These are phyloP conservation scores for Aphelocoma californica DNA, from an alignment of 2,797 vertebrate genomes.

Conservation along the genomic window DNA sequence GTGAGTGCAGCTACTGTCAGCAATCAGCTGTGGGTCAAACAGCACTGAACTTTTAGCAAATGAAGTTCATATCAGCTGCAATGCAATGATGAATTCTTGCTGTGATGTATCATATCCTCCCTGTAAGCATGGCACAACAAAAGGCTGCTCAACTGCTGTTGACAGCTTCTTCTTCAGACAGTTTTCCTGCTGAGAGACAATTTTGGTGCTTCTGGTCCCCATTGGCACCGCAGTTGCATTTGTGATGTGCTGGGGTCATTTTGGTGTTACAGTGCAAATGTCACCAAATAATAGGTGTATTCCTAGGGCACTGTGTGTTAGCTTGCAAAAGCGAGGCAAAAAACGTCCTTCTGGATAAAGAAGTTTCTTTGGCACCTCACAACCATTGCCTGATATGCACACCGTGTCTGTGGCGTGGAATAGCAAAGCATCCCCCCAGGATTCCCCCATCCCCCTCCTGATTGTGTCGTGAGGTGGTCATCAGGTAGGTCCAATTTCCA, in stretches of 20 bases:
- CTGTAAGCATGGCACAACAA: not conserved
- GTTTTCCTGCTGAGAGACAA: not conserved
- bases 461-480: not conserved
- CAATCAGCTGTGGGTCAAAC: not conserved
- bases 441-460: not conserved
- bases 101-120: not conserved
- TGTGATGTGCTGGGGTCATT: not conserved
- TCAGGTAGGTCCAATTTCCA: not conserved
- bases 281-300: not conserved
- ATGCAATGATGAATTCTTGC: not conserved
- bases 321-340: not conserved
- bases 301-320: not conserved
- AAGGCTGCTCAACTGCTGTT: not conserved
- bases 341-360: not conserved
- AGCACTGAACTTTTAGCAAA: not conserved
- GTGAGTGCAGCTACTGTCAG: not conserved
- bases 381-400: rapidly evolving
- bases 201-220: not conserved
- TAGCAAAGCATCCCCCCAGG: not conserved
- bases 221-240: rapidly evolving
- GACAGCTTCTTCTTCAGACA: not conserved
- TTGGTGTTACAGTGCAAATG: not conserved
- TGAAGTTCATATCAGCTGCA: not conserved
- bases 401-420: rapidly evolving
- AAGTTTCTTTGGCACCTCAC: not conserved